These are phyloP conservation scores for Penelope pileata DNA, from an alignment of 2,113 vertebrate genomes.

Conservation along the genomic window DNA sequence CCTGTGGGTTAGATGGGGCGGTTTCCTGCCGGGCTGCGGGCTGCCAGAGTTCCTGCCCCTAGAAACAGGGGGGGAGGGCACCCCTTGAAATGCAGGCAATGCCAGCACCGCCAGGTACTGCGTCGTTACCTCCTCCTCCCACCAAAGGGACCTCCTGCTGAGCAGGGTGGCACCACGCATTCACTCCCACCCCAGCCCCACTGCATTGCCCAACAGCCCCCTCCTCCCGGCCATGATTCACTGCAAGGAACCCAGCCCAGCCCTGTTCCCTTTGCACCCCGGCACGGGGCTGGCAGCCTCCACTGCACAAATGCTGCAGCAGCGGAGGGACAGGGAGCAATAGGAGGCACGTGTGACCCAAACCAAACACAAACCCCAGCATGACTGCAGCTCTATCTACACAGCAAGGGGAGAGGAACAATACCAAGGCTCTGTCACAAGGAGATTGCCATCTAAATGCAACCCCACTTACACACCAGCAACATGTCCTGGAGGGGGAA, in stretches of 20 bases:
- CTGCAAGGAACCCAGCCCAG: neutral
- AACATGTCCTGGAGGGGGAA: accelerated
- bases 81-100: neutral
- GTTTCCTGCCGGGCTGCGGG: neutral
- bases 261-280: neutral
- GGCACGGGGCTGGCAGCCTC: neutral
- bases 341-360: neutral
- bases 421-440: neutral
- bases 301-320: neutral
- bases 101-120: neutral
- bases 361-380: neutral
- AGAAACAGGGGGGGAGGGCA: neutral
- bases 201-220: neutral
- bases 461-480: neutral
- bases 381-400: neutral
- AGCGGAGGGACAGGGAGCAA: neutral
- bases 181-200: neutral
- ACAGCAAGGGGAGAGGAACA: neutral
- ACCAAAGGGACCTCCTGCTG: neutral
- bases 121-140: neutral
- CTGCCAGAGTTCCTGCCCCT: neutral
- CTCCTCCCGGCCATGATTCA: neutral
- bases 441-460: neutral
- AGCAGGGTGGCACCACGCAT: no score
- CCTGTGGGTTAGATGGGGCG: neutral